phyloP scores from a whole-genome alignment of 2,113 vertebrate species.

The Salminus brasiliensis region DNA sequence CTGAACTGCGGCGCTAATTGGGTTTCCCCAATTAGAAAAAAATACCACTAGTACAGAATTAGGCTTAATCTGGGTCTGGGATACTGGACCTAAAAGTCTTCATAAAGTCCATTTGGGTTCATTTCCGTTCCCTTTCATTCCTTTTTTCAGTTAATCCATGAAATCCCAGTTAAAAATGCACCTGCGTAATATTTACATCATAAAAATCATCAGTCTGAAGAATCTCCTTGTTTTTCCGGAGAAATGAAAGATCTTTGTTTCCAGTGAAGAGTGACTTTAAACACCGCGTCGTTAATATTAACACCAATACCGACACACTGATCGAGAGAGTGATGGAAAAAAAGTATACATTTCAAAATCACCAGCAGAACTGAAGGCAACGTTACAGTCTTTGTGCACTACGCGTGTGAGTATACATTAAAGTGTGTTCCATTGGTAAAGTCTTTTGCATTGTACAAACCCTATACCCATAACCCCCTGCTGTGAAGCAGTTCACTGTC shows the following conservation, averaged over 20 bases:
- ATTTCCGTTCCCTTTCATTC: not conserved
- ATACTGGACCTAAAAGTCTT: too few relatives aligned
- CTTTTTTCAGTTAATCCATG: too few relatives aligned
- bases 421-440: constrained; percentile 33
- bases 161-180: constrained; percentile 32
- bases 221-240: constrained; percentile 20
- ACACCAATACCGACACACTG: constrained; percentile 34
- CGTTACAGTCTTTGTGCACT: constrained; percentile 22
- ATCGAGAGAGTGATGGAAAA: constrained; percentile 27
- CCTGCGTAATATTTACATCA: constrained; percentile 30
- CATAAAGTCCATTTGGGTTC: not conserved
- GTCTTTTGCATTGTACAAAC: constrained; percentile 40
- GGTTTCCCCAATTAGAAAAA: too few relatives aligned
- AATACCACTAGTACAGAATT: too few relatives aligned
- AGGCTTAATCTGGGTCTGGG: too few relatives aligned
- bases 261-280: constrained; percentile 16
- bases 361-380: constrained; percentile 32
- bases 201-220: constrained; percentile 19
- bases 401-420: constrained; percentile 3
- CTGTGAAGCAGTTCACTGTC: constrained; percentile 23
- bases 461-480: not conserved
- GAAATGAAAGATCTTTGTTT: constrained; percentile 3
- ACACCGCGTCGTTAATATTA: constrained; percentile 22
- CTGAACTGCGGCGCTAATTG: too few relatives aligned
- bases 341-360: constrained; percentile 13